Evolutionary conservation across 2,113 vertebrate genomes (phyloP).

Genomic region (Boleophthalmus pectinirostris): DNA sequence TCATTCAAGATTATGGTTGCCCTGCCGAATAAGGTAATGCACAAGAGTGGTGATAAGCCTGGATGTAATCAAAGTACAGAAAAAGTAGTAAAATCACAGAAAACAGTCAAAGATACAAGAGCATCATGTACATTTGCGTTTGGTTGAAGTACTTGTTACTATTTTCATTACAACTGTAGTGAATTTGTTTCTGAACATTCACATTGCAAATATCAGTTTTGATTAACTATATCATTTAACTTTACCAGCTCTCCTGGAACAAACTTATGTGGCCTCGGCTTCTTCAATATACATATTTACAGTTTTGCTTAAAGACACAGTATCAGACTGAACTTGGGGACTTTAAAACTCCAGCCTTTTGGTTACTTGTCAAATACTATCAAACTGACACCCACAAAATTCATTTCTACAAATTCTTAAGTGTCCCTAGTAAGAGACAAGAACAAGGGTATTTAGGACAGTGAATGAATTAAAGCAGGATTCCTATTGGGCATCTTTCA

Average conservation of each 20-base stretch:
- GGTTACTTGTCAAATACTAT: too few species aligned
- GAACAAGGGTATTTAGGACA: not conserved
- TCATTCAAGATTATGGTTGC: slow-evolving; percentile 84
- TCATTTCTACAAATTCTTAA: too few species aligned
- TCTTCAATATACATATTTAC: not conserved
- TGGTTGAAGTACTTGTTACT: too few species aligned
- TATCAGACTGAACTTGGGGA: too few species aligned
- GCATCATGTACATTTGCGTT: too few species aligned
- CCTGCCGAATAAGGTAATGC: slow-evolving; percentile 81
- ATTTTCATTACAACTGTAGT: not conserved
- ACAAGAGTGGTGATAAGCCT: not conserved
- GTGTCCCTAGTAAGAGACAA: too few species aligned
- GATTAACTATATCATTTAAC: not conserved
- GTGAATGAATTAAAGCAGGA: not conserved
- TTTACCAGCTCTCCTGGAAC: not conserved
- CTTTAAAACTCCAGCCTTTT: not conserved
- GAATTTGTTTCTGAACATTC: not conserved
- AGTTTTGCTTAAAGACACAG: too few species aligned
- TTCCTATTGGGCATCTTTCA: slow-evolving; percentile 4
- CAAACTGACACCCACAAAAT: too few species aligned
- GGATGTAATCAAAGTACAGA: not conserved
- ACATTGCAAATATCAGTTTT: not conserved
- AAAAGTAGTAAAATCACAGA: too few species aligned
- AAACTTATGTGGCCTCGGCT: not conserved
- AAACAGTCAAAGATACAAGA: too few species aligned